phyloP scores from a whole-genome alignment of 1,140 invertebrate species.

The Megalonaias nervosa region DNA sequence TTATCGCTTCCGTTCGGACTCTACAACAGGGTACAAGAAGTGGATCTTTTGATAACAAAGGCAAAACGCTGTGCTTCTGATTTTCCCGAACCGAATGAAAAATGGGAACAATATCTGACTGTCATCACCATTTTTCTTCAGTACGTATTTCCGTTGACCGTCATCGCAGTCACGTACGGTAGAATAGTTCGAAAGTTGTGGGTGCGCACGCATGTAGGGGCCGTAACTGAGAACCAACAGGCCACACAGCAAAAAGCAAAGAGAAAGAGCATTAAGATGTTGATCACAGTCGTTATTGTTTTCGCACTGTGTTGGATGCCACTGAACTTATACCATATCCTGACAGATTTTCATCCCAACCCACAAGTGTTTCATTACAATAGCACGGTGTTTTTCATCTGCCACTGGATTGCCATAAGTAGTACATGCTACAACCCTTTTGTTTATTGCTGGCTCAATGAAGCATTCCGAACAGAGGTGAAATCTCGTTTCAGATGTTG shows the following conservation, averaged over 20 bases:
- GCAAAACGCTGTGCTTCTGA: conserved; percentile 64
- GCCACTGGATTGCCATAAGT: conserved; percentile 73
- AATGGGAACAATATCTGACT: conserved; percentile 66
- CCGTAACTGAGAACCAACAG: conserved; percentile 40
- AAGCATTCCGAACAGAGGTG: conserved; percentile 49
- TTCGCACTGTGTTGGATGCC: conserved; percentile 73
- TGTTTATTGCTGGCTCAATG: conserved; percentile 73
- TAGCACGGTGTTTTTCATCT: conserved; percentile 69
- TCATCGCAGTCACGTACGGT: conserved; percentile 68
- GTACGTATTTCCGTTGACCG: conserved; percentile 72
- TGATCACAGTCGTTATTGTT: conserved; percentile 68
- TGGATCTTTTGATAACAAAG: conserved; percentile 42
- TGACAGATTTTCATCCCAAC: conserved; percentile 70
- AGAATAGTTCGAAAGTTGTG: conserved; percentile 51
- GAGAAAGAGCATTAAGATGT: conserved; percentile 64
- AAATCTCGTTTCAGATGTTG: conserved; percentile 38
- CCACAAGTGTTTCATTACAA: conserved; percentile 38
- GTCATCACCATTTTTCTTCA: conserved; percentile 72
- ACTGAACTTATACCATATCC: conserved; percentile 71
- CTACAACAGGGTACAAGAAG: conserved; percentile 57
- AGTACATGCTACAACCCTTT: conserved; percentile 74
- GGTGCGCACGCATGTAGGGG: conserved; percentile 45
- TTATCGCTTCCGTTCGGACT: conserved; percentile 73
- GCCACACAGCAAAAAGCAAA: conserved; percentile 51
- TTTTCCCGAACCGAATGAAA: conserved; percentile 52